Conservation (phyloP, 2,113 vertebrate species). For the Sclerurus mexicanus region DNA sequence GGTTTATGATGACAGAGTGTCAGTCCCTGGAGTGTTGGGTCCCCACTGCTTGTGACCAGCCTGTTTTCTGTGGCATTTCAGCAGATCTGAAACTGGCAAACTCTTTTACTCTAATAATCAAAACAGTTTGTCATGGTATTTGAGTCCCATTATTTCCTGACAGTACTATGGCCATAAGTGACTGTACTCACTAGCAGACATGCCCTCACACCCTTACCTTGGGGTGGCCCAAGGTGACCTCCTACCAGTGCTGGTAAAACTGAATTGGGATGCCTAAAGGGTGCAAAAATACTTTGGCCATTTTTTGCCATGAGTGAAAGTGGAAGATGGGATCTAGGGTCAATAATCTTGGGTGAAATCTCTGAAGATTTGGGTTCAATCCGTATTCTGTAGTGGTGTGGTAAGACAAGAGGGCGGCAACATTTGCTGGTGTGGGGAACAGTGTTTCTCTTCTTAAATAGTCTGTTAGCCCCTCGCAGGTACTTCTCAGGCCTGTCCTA, state of each 20-base stretch:
- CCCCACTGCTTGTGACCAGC: not conserved
- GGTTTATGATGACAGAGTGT: rapidly evolving
- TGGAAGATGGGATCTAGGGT: not conserved
- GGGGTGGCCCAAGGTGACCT: not conserved
- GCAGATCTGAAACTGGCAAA: not conserved
- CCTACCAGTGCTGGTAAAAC: not conserved
- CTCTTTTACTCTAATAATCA: not conserved
- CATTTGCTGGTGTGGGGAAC: not conserved
- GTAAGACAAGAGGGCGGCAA: not conserved
- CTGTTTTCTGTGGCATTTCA: not conserved
- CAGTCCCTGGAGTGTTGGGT: not conserved
- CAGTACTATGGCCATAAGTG: not conserved
- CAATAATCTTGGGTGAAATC: not conserved
- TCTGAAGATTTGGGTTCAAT: not conserved
- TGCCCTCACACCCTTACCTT: not conserved
- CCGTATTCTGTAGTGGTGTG: not conserved
- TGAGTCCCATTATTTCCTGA: not conserved
- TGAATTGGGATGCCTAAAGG: not conserved
- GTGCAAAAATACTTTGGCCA: not conserved
- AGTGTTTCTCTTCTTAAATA: not conserved
- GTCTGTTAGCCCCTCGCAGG: not conserved
- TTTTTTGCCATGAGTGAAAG: not conserved
- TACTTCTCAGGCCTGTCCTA: not conserved
- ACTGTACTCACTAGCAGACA: not conserved
- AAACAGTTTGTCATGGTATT: not conserved